Base-by-base conservation (phyloP, 2,797 vertebrate genomes). In the Lycodopsis pacificus region DNA sequence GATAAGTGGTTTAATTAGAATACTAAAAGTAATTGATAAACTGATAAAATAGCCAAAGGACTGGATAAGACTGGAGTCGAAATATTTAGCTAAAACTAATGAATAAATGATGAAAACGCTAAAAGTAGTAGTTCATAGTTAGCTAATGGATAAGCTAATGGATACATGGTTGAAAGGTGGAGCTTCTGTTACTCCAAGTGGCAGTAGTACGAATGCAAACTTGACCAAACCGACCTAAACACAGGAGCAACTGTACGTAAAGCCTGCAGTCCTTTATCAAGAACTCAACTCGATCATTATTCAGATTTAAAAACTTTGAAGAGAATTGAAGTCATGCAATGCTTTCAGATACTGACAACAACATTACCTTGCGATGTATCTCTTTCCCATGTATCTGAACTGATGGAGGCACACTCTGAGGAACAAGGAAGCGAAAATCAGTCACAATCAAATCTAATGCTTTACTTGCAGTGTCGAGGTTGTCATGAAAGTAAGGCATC, bases 381-480 rank as follows among this genome's bases (percentile, higher is more conserved):
- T 93, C 75, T 99, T 99, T 22, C 98, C 98, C 97, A 98, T 98
- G 90, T 99, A 99, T 94, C 96, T 97, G 95, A 99, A 99, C 94
- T 99, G 98, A 94, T 99, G 97, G 59, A 99, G 95, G 85, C 98
- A 99, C 3, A 99, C 96, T 91, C 98, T 99, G 84, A 73, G 32
- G 48, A 30, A 65, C 53, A 75, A 75, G 17, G 1, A 40, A 42
- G n/a, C 1, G 1, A 49, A 58, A 46, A 56, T 67, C 22, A 61
- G 51, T 59, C 22, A 44, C n/a, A 12, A 19, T 38, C 34, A 20
- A 27, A 20, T 40, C 40, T 4, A 25, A 19, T 48, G 11, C 15
- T 46, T 62, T 3, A 46, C 4, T 32, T 53, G 3, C 10, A 46
- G 59, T 32, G 20, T 32, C 5, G 34, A 4, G 1, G 4, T 15